A percentile compares a stretch with the other conserved stretches of the same genome.
Evolutionary conservation across 2,113 vertebrate genomes (phyloP).

Genomic region (Myotis lucifugus): DNA sequence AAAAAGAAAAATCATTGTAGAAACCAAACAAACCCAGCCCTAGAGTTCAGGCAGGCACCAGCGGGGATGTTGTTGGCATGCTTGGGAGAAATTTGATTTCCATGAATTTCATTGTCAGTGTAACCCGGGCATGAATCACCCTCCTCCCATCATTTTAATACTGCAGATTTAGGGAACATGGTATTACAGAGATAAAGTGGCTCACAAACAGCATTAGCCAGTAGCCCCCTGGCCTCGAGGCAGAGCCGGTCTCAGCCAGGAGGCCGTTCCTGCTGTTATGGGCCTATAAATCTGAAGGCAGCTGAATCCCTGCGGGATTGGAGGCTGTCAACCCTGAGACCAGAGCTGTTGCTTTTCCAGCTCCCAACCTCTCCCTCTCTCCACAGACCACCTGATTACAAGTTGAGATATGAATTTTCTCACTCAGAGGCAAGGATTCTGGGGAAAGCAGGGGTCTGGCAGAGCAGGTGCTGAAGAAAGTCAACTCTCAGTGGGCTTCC

Average conservation of each 20-base stretch:
- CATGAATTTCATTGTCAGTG: constrained; percentile 69
- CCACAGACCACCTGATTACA: background rate
- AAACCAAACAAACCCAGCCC: constrained; percentile 67
- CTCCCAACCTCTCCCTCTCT: background rate
- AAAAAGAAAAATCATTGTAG: constrained; percentile 70
- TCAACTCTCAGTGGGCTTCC: background rate
- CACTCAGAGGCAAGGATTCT: constrained; percentile 59
- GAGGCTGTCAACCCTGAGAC: constrained; percentile 35
- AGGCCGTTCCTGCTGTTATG: constrained; percentile 16
- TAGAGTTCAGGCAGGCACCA: constrained; percentile 56
- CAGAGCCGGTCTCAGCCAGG: background rate
- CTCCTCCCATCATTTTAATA: constrained; percentile 61
- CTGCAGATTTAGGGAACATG: constrained; percentile 46
- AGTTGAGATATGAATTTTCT: constrained; percentile 65
- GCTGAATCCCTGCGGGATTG: background rate
- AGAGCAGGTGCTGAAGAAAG: constrained; percentile 65
- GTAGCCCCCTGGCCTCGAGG: background rate
- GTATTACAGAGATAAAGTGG: constrained; percentile 68
- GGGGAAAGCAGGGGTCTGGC: constrained; percentile 38
- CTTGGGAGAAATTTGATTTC: constrained; percentile 72
- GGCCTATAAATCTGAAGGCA: constrained; percentile 47
- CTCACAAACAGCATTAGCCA: constrained; percentile 49
- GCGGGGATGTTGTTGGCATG: constrained; percentile 54
- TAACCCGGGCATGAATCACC: constrained; percentile 59
- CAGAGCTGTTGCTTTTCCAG: constrained; percentile 36